A percentile compares a stretch with the other conserved stretches of the same genome.
These are phyloP conservation scores for Cosmopolites sordidus DNA, from an alignment of 2,888 invertebrate species.

Conservation along the genomic window DNA sequence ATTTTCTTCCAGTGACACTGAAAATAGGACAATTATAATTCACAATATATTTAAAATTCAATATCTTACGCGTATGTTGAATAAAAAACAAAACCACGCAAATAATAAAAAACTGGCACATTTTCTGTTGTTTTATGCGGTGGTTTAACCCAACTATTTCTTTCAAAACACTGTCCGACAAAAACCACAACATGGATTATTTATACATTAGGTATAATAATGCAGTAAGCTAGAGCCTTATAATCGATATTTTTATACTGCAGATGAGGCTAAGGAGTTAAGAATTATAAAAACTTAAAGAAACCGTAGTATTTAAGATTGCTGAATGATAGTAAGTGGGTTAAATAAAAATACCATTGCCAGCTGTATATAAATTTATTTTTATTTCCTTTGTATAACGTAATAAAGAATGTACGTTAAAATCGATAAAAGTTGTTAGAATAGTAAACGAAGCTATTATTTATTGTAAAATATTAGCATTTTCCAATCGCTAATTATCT, in stretches of 20 bases:
- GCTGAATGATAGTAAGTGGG: no score
- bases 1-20: conserved; percentile 60
- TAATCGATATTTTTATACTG: conserved; percentile 13
- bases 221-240: conserved; percentile 7
- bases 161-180: neutral
- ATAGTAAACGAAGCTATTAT: neutral
- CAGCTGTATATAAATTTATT: no score
- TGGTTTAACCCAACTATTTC: no score
- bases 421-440: neutral
- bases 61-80: neutral
- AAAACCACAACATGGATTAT: conserved; percentile 6
- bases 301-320: conserved; percentile 5
- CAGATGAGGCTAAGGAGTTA: conserved; percentile 3
- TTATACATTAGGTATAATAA: conserved; percentile 11
- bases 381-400: no score
- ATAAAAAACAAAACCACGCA: neutral
- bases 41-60: neutral
- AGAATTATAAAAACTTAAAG: neutral
- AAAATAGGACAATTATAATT: neutral
- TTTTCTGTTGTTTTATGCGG: neutral
- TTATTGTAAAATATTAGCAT: conserved; percentile 14
- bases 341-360: no score
- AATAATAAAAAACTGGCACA: neutral
- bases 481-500: conserved; percentile 15
- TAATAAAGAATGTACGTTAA: neutral